Percentiles rank a stretch among this genome's conserved stretches.
These are phyloP conservation scores for Hemicrepidius hirtus DNA, from an alignment of 2,888 invertebrate genomes.

Conservation along the genomic window DNA sequence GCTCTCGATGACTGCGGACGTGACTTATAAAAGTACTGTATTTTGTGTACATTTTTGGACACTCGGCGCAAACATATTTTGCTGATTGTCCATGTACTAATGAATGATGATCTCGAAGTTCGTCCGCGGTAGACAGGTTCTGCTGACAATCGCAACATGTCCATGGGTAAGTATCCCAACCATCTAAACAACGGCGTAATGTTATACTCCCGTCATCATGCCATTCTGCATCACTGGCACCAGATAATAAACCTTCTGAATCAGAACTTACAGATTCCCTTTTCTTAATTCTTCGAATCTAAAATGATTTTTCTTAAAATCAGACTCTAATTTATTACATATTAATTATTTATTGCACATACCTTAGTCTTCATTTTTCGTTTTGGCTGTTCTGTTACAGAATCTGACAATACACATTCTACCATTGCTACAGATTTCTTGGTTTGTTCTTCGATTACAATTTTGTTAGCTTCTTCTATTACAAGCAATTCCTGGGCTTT, in stretches of 20 bases:
- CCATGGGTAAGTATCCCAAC: slow-evolving; percentile 74
- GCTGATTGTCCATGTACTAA: slow-evolving; percentile 78
- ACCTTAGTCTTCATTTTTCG: slow-evolving; percentile 48
- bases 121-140: slow-evolving; percentile 71
- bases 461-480: slow-evolving; percentile 43
- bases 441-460: slow-evolving; percentile 2
- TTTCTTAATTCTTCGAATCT: slow-evolving; percentile 41
- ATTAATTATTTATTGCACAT: not conserved
- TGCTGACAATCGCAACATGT: slow-evolving; percentile 74
- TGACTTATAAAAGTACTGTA: slow-evolving; percentile 80
- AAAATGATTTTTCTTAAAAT: slow-evolving; percentile 15
- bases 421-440: slow-evolving; percentile 36
- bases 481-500: slow-evolving; percentile 67
- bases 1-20: slow-evolving; percentile 77
- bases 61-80: slow-evolving; percentile 80
- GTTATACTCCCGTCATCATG: slow-evolving; percentile 68
- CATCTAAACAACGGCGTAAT: slow-evolving; percentile 64
- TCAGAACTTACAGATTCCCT: slow-evolving; percentile 46
- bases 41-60: slow-evolving; percentile 78
- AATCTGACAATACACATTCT: slow-evolving; percentile 39
- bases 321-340: not conserved
- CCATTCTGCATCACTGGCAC: slow-evolving; percentile 62
- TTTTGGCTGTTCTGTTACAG: slow-evolving; percentile 22
- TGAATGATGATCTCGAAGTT: slow-evolving; percentile 77
- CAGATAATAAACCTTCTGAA: slow-evolving; percentile 54